Conservation (phyloP, 2,113 vertebrate species). For the Brachyistius frenatus region DNA sequence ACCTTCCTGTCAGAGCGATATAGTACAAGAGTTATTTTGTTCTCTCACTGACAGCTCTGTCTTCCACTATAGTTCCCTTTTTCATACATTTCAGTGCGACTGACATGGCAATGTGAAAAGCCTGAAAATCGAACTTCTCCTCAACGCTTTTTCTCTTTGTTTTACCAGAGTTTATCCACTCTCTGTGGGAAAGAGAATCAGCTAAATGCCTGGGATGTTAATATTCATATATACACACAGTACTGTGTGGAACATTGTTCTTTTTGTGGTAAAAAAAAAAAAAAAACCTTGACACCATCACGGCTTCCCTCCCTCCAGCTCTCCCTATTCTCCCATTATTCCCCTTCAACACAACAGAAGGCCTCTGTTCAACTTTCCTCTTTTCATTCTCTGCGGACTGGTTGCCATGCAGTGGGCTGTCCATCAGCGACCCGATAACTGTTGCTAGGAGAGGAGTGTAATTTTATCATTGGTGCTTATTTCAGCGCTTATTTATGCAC, state of each 20-base stretch:
- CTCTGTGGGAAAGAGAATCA: neutral
- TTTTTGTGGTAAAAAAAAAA: neutral
- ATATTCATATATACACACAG: neutral
- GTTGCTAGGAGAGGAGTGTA: conserved; percentile 66
- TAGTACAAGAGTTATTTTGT: neutral
- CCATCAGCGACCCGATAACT: conserved; percentile 67
- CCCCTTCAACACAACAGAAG: conserved; percentile 20
- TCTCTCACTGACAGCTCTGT: neutral
- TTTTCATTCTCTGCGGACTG: conserved; percentile 55
- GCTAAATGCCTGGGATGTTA: conserved; percentile 3
- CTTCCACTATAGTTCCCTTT: neutral
- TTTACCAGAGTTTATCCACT: neutral
- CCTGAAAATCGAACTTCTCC: no score
- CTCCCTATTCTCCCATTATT: neutral
- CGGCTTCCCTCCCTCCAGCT: neutral
- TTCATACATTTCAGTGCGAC: neutral
- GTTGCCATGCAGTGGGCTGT: conserved; percentile 72
- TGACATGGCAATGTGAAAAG: neutral
- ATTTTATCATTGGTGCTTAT: conserved; percentile 44
- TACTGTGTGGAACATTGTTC: neutral
- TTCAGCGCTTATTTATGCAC: conserved; percentile 29
- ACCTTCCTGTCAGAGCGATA: neutral
- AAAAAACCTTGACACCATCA: neutral
- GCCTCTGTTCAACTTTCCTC: conserved; percentile 40
- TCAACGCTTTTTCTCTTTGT: no score